Evolutionary conservation across 2,113 vertebrate species (phyloP), one percentile per base, ranked within the genome.

Genomic region (Toxostoma redivivum): DNA sequence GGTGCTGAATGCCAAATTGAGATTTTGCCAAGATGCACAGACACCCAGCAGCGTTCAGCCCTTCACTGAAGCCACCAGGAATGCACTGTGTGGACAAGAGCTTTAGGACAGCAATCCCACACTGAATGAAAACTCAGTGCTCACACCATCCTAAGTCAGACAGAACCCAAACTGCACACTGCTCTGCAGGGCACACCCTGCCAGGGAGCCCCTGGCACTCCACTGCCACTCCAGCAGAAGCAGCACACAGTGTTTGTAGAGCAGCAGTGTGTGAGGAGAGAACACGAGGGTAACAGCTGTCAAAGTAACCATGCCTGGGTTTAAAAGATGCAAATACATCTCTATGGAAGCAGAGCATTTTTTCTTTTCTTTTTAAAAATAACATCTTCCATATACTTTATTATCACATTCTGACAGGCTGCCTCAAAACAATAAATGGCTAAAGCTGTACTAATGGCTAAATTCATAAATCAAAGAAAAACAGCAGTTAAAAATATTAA

Each of bases 231-330:
- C 7, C 40, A 50, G 22, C 48, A 50, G 74, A 78, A 31, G 2
- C 19, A 58, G 37, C 31, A 70, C 5, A 37, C 12, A 20, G 50
- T 9, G 18, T 13, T 13, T 42, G 40, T 3, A 48, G 56, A 2
- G 9, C 1, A 25, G 2, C 37, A 31, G 11, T 2, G 25, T 1
- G 1, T 15, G 33, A 87, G 67, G 14, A 61, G 7, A 51, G 21
- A 66, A 21, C 42, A 57, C 9, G 5, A n/a, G 37, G 9, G 37
- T 5, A 73, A n/a, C 0, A 61, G 31, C 0, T 53, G 47, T 7
- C 35, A 25, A 58, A 81, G n/a, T 22, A 65, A 30, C 25, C 25
- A 3, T 2, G 9, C 10, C 38, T 22, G 2, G 33, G 10, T 30
- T 72, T 69, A 27, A 51, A 47, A 69, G 19, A 31, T 16, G n/a